Base-by-base conservation (phyloP, 2,888 invertebrate species). In the Tanytarsus gracilentus region DNA sequence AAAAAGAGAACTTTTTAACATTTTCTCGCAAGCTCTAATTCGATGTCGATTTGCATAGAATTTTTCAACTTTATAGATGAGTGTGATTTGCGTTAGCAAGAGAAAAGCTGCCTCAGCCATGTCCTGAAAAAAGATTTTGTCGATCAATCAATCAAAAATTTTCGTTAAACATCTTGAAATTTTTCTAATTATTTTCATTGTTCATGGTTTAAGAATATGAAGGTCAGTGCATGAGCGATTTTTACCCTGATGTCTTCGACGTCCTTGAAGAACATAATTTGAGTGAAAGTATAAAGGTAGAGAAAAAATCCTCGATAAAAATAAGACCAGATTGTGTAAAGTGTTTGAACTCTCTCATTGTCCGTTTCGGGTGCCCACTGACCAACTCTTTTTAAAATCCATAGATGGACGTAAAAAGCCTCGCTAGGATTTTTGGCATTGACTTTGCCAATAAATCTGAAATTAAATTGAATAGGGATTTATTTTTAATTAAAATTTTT, bases 231-330 rank as follows among this genome's bases (percentile, higher is more conserved):
- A n/a, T 36, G 7, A 11, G 48, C n/a, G 16, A 50, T 27, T n/a
- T n/a, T 60, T 23, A 49, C 60, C 49, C n/a, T 25, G 14, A 60
- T 23, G 26, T 60, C 36, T 18, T 44, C 33, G 9, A 60, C 60
- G 21, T 49, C 48, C 25, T 26, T 16, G 9, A 60, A 60, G 16
- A 26, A 60, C 30, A 60, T 11, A 8, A 50, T 50, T 23, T 60
- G 60, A 6, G 60, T 36, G 16, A 48, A 14, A 9, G 60, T 50
- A 27, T 60, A 60, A 2, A 60, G 14, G 26, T 50, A 60, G 9
- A 60, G 48, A 21, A 60, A 60, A 14, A 60, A 33, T 11, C 50
- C 16, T 9, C 60, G 60, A 50, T 16, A 49, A 30, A 49, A 49
- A 26, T 14, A 33, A 4, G 60, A 60, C 30, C 36, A 60, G 8